phyloP scores from a whole-genome alignment of 2,113 vertebrate genomes.

The Saccopteryx bilineata region DNA sequence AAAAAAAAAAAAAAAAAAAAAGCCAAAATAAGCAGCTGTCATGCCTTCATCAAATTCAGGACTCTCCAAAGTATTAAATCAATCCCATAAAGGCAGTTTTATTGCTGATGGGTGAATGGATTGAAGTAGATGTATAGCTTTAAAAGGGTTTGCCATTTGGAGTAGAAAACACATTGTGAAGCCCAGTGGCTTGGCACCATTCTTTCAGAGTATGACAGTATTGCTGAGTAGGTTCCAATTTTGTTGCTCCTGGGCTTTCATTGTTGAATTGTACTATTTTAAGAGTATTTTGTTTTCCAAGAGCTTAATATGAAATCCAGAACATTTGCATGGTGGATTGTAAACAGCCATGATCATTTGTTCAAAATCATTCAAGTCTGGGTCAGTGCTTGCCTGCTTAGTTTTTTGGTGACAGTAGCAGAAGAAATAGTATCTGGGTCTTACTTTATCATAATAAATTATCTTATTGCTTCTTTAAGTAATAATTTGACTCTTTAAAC shows the following conservation, averaged over 20 bases:
- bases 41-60: conserved; percentile 79
- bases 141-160: conserved; percentile 56
- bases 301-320: conserved; percentile 42
- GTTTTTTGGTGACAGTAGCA: conserved; percentile 63
- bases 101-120: conserved; percentile 75
- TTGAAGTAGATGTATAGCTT: conserved; percentile 66
- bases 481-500: conserved; percentile 42
- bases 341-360: not conserved
- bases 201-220: conserved; percentile 43
- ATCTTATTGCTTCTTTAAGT: conserved; percentile 42
- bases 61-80: conserved; percentile 79
- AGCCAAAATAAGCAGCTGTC: conserved; percentile 81
- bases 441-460: conserved; percentile 48
- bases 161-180: conserved; percentile 42
- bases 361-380: conserved; percentile 26
- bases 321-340: conserved; percentile 24
- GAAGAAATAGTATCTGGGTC: conserved; percentile 22
- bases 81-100: conserved; percentile 72
- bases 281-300: conserved; percentile 35
- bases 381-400: not conserved
- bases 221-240: conserved; percentile 56
- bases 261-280: conserved; percentile 43
- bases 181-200: not conserved
- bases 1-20: conserved; percentile 66
- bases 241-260: conserved; percentile 28